Evolutionary conservation across 2,113 vertebrate species (phyloP).

Genomic region (Callocephalon fimbriatum): DNA sequence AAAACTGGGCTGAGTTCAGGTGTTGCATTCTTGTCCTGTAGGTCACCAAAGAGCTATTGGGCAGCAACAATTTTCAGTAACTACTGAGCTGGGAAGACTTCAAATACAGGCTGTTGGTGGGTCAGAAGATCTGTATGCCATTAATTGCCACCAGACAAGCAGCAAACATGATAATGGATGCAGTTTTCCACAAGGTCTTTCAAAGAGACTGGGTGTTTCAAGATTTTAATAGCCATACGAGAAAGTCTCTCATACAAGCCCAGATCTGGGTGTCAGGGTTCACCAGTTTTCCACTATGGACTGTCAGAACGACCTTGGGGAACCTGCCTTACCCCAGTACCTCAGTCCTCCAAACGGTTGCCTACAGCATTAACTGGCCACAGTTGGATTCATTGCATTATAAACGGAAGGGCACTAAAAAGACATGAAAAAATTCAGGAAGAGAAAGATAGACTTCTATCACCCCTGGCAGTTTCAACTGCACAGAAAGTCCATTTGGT

Average conservation of each 20-base stretch:
- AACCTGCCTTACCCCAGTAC: background rate
- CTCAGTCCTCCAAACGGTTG: background rate
- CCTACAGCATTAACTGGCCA: background rate
- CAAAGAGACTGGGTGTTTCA: background rate
- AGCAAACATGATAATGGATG: background rate
- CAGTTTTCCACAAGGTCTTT: background rate
- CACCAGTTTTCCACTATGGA: background rate
- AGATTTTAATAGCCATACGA: background rate
- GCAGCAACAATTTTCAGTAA: background rate
- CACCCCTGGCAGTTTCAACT: slow-evolving; percentile 40
- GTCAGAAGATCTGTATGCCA: background rate
- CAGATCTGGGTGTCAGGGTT: background rate
- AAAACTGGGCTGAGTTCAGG: background rate
- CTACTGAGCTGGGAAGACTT: background rate
- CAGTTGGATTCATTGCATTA: background rate
- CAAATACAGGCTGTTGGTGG: background rate
- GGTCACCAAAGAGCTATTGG: background rate
- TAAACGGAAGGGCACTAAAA: background rate
- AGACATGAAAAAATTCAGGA: background rate
- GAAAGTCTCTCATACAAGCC: background rate
- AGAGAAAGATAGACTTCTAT: slow-evolving; percentile 18
- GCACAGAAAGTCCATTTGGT: slow-evolving; percentile 39
- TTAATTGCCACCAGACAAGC: background rate
- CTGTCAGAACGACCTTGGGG: background rate
- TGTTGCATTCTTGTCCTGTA: background rate